phyloP scores from a whole-genome alignment of 2,888 invertebrate genomes.

The Drosophila paucipuncta region DNA sequence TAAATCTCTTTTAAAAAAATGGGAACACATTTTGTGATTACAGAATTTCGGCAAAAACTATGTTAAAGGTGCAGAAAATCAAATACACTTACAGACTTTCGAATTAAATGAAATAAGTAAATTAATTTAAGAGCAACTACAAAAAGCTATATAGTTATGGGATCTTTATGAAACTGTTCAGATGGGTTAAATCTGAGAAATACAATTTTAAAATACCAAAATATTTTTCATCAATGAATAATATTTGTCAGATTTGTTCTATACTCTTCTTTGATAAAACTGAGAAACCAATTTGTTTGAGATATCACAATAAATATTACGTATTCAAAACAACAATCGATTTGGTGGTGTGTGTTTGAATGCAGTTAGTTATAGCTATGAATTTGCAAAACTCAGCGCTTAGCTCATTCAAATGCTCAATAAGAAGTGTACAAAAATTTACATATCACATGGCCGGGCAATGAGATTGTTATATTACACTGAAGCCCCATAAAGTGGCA shows the following conservation, averaged over 20 bases:
- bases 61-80: not conserved
- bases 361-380: not conserved
- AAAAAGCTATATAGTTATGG: not conserved
- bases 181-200: not conserved
- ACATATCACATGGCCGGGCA: slow-evolving; percentile 53
- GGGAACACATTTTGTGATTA: slow-evolving; percentile 18
- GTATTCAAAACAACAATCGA: not conserved
- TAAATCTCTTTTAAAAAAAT: not conserved
- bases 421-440: slow-evolving; percentile 36
- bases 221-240: not conserved
- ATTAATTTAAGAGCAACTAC: not conserved
- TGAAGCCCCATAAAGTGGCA: slow-evolving; percentile 54
- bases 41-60: not conserved
- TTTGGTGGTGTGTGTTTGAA: not conserved
- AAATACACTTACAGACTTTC: not conserved
- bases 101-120: not conserved
- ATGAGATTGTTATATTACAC: slow-evolving; percentile 46
- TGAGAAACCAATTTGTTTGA: not conserved
- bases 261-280: not conserved
- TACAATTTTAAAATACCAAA: not conserved
- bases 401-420: slow-evolving; percentile 33
- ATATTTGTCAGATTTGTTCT: not conserved
- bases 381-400: slow-evolving; percentile 11
- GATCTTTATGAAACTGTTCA: not conserved
- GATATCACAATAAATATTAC: not conserved